Evolutionary conservation across 2,113 vertebrate species (phyloP).

Genomic region (Callaeas wilsoni): DNA sequence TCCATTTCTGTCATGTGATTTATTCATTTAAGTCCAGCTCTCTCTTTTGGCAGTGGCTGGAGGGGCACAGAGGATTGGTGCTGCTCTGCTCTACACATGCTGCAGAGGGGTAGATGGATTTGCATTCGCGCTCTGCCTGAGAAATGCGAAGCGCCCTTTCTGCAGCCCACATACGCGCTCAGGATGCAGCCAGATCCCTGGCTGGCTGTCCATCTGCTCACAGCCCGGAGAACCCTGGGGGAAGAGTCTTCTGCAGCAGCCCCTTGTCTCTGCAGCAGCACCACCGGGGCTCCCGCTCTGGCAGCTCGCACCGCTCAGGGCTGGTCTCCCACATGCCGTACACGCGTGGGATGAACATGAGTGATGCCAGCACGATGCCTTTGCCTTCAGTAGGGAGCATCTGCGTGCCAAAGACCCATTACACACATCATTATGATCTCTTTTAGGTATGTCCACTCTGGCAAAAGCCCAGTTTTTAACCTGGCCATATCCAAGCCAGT

Average conservation of each 20-base stretch:
- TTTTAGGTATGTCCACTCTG: not conserved
- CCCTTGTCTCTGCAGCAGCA: not conserved
- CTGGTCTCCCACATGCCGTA: rapidly evolving
- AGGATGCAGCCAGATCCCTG: not conserved
- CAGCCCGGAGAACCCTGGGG: not conserved
- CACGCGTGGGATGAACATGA: rapidly evolving
- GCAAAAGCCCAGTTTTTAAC: not conserved
- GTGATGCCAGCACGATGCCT: rapidly evolving
- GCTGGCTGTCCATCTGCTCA: not conserved
- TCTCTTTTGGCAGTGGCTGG: not conserved
- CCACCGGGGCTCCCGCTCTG: not conserved
- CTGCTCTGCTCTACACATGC: rapidly evolving
- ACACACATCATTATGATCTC: not conserved
- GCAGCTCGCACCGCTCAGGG: rapidly evolving
- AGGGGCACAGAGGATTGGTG: not conserved
- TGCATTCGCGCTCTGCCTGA: rapidly evolving
- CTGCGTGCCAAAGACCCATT: not conserved
- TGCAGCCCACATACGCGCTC: rapidly evolving
- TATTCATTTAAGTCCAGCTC: not conserved
- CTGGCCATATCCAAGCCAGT: not conserved
- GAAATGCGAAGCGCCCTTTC: not conserved
- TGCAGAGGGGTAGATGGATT: not conserved
- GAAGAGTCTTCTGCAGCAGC: not conserved
- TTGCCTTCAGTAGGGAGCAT: not conserved
- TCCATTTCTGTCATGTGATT: not conserved